phyloP scores from a whole-genome alignment of 2,888 invertebrate species.

The Cynaeus angustus region DNA sequence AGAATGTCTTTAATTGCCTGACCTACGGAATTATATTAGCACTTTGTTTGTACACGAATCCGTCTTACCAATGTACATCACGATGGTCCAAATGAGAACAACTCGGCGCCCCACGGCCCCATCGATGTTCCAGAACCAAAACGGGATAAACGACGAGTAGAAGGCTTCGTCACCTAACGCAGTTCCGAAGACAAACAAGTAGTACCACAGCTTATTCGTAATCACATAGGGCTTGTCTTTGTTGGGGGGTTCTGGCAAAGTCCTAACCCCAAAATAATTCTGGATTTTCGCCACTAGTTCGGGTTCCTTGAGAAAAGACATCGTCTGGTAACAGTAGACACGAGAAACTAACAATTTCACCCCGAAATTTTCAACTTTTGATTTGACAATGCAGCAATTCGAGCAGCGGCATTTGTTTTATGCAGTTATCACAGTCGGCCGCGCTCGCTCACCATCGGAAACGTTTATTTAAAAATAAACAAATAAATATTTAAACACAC shows the following conservation, averaged over 20 bases:
- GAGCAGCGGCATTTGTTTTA: slow-evolving; percentile 3
- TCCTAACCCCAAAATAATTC: slow-evolving; percentile 83
- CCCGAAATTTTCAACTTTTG: neutral
- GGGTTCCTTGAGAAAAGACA: slow-evolving; percentile 84
- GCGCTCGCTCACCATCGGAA: neutral
- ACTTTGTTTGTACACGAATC: neutral
- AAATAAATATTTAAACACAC: neutral
- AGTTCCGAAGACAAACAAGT: slow-evolving; percentile 88
- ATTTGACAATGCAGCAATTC: slow-evolving; percentile 6
- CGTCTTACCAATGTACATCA: slow-evolving; percentile 85
- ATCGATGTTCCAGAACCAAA: slow-evolving; percentile 96
- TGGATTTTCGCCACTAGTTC: slow-evolving; percentile 86
- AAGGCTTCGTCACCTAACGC: slow-evolving; percentile 93
- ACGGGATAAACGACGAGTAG: slow-evolving; percentile 92
- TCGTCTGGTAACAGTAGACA: slow-evolving; percentile 51
- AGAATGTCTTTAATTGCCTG: slow-evolving; percentile 93
- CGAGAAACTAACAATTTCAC: neutral
- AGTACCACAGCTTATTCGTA: slow-evolving; percentile 87
- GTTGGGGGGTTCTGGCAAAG: slow-evolving; percentile 55
- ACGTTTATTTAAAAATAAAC: slow-evolving; percentile 1
- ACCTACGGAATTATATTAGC: slow-evolving; percentile 72
- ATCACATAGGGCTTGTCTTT: slow-evolving; percentile 72
- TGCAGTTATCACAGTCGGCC: slow-evolving; percentile 3
- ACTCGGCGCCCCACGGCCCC: slow-evolving; percentile 89
- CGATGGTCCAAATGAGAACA: slow-evolving; percentile 86